Percentiles rank a stretch among this genome's conserved stretches.
phyloP scores from a whole-genome alignment of 2,888 invertebrate genomes.

The Sarcophaga carnaria region DNA sequence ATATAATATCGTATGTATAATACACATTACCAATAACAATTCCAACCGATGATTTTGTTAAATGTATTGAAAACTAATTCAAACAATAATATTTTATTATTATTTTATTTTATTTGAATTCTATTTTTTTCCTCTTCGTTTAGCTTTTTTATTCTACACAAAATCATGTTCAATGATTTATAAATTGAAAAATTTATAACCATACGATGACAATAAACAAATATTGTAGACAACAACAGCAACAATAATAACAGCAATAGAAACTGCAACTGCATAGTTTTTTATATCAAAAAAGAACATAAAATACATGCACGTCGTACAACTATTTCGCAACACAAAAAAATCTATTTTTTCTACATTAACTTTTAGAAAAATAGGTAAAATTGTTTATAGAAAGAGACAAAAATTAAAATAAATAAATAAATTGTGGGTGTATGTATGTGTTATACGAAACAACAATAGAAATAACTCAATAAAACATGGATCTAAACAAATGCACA shows the following conservation, averaged over 20 bases:
- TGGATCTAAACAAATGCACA: background rate
- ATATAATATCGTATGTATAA: slow-evolving; percentile 21
- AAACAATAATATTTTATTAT: slow-evolving; percentile 62
- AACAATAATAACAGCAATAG: too few species aligned
- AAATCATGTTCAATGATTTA: slow-evolving; percentile 55
- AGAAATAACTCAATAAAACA: background rate
- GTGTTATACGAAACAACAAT: slow-evolving; percentile 4
- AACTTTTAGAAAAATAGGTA: slow-evolving; percentile 23
- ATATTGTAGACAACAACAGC: slow-evolving; percentile 21
- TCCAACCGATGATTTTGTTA: slow-evolving; percentile 54
- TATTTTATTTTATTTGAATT: background rate
- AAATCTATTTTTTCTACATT: slow-evolving; percentile 28
- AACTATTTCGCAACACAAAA: slow-evolving; percentile 17
- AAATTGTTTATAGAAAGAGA: slow-evolving; percentile 29
- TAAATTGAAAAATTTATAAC: slow-evolving; percentile 55
- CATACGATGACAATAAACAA: slow-evolving; percentile 55
- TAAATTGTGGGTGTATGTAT: background rate
- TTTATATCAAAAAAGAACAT: too few species aligned
- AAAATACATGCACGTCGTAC: too few species aligned
- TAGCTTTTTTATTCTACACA: background rate
- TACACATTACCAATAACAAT: too few species aligned
- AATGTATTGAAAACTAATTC: slow-evolving; percentile 65
- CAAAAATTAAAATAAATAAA: slow-evolving; percentile 5
- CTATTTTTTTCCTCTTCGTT: background rate
- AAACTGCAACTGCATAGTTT: too few species aligned